Conservation (phyloP, 2,797 vertebrate species). For the Mus caroli region DNA sequence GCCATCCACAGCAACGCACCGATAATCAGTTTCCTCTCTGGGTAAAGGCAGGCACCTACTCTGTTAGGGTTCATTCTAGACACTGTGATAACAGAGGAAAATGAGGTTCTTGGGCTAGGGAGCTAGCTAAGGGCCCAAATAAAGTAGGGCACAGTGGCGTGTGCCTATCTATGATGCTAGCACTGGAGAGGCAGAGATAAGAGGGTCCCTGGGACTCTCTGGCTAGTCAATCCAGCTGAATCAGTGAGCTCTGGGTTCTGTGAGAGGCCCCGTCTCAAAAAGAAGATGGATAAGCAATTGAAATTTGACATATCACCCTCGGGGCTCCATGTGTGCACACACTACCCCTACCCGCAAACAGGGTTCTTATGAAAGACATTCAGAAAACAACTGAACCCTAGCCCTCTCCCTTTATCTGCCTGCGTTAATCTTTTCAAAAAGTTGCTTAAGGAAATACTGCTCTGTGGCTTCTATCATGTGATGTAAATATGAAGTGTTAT, state of each 20-base stretch:
- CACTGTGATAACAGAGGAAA: constrained; percentile 24
- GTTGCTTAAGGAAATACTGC: constrained; percentile 19
- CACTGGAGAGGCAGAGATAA: neutral
- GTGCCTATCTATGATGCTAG: neutral
- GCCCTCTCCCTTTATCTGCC: constrained; percentile 6
- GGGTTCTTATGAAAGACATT: neutral
- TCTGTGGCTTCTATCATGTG: neutral
- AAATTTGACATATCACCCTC: rapidly evolving
- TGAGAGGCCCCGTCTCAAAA: neutral
- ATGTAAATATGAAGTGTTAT: neutral
- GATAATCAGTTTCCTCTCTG: neutral
- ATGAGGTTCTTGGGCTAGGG: neutral
- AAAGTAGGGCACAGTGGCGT: neutral
- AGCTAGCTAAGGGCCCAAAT: neutral
- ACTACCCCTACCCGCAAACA: neutral
- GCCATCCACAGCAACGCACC: neutral
- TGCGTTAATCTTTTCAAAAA: constrained; percentile 41
- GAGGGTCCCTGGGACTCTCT: neutral
- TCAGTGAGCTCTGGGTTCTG: neutral
- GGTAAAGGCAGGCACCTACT: neutral
- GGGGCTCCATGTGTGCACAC: neutral
- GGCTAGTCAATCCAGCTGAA: too few species aligned
- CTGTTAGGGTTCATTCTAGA: neutral
- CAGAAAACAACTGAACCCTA: neutral
- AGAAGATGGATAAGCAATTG: neutral